Conservation (phyloP, 2,113 vertebrate species). For the Callopanchax toddi region DNA sequence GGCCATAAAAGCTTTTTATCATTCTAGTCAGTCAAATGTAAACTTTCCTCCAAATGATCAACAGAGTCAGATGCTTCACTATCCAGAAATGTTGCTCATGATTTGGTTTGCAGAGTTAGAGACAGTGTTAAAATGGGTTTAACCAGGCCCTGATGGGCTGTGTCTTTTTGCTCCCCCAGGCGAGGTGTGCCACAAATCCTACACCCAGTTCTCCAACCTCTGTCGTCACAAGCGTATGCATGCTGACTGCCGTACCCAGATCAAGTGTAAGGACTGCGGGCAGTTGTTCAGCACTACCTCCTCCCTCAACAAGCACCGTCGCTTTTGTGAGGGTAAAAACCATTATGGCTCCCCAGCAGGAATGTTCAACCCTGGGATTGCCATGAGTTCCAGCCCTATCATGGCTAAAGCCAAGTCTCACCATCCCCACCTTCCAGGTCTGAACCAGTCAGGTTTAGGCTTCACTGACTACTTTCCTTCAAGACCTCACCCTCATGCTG, state of each 20-base stretch:
- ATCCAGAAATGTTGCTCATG: conserved; percentile 37
- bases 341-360: conserved; percentile 89
- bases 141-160: conserved; percentile 82
- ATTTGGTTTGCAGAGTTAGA: conserved; percentile 75
- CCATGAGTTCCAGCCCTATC: conserved; percentile 89
- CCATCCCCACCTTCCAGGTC: conserved; percentile 76
- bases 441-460: conserved; percentile 89
- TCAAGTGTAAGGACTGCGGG: conserved; percentile 99
- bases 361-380: conserved; percentile 90
- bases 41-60: conserved; percentile 1
- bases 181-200: conserved; percentile 99
- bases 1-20: conserved; percentile 44
- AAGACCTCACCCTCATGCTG: conserved; percentile 85
- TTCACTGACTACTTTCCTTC: conserved; percentile 95
- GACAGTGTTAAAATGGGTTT: conserved; percentile 85
- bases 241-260: conserved; percentile 98
- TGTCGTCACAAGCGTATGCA: conserved; percentile 99
- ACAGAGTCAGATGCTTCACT: background rate
- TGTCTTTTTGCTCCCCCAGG: conserved; percentile 85
- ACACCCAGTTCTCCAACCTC: conserved; percentile 99
- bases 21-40: conserved; percentile 11
- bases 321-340: conserved; percentile 99
- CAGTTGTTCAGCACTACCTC: conserved; percentile 99
- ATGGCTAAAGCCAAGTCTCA: conserved; percentile 93
- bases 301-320: conserved; percentile 99